Base-by-base conservation (phyloP, 2,797 vertebrate genomes). In the Podarcis siculus region DNA sequence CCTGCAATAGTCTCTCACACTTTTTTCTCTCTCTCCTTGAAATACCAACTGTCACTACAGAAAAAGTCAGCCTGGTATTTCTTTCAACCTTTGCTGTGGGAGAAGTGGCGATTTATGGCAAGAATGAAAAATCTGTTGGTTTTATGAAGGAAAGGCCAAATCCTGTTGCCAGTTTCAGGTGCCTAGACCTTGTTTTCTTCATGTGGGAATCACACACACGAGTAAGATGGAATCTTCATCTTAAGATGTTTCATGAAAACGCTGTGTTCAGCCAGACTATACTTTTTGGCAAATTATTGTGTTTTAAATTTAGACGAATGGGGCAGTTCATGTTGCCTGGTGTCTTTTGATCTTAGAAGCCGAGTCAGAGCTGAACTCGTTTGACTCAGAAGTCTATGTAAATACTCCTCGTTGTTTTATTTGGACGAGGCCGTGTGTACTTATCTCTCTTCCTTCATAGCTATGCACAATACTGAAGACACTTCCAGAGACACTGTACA, bases 371-470 rank as follows among this genome's bases (percentile, higher is more conserved):
- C 61, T 91, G 79, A 91, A 91, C 89, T 92, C 75, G 32, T 17
- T 71, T 55, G 76, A 71, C 87, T 75, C 75, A 0, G 19, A 0
- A 75, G 89, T 89, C 89, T 93, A 37, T 66, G 91, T 90, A 91
- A 92, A 87, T 90, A 91, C 0, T 0, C 89, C 87, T 83, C 78
- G 35, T 92, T 92, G 89, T 13, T 35, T 85, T 90, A 93, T 73
- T 75, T 79, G 72, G 67, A 55, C 77, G 84, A 78, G 71, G 86
- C 91, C 91, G 86, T 19, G 91, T 4, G 12, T 86, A 90, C 89
- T 83, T 93, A 55, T 67, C 93, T 91, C 89, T 83, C 85, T 94
- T 93, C 88, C 89, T 87, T 72, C 71, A 79, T 58, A 91, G 91
- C 90, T 86, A 75, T 49, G 77, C 61, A 64, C 37, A 55, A 55